Evolutionary conservation across 2,797 vertebrate species (phyloP).

Genomic region (Ptychobarbus kaznakovi): DNA sequence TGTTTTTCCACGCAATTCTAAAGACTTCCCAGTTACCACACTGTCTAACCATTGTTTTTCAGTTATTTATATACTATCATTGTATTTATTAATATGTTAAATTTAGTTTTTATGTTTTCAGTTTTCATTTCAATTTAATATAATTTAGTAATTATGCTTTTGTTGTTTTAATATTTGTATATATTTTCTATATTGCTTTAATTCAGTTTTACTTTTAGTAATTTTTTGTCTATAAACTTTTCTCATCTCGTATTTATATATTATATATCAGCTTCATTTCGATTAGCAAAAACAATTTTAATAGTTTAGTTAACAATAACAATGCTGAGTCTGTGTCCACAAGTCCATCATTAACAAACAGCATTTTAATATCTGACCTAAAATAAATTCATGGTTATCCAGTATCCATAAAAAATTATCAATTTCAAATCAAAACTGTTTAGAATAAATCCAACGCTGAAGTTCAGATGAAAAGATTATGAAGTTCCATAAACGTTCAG

Average conservation of each 20-base stretch:
- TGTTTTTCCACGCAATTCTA: too few species aligned
- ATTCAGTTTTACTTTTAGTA: neutral
- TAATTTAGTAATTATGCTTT: neutral
- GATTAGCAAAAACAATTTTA: neutral
- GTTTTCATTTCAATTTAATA: neutral
- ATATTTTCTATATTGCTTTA: neutral
- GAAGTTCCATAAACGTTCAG: neutral
- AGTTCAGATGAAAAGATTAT: neutral
- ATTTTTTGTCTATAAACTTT: neutral
- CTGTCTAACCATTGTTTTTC: neutral
- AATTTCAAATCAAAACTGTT: neutral
- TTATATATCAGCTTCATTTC: neutral
- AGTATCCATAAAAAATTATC: neutral
- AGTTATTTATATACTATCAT: neutral
- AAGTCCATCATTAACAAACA: neutral
- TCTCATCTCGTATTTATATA: neutral
- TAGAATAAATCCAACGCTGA: neutral
- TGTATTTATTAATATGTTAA: neutral
- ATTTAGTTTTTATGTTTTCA: neutral
- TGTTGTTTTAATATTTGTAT: neutral
- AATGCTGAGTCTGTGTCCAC: neutral
- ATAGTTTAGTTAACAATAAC: neutral
- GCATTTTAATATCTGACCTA: neutral
- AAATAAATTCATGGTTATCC: neutral
- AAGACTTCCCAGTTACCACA: too few species aligned